Evolutionary conservation across 2,888 invertebrate species (phyloP), one percentile per base, ranked within the genome.

Genomic region (Latheticus oryzae): DNA sequence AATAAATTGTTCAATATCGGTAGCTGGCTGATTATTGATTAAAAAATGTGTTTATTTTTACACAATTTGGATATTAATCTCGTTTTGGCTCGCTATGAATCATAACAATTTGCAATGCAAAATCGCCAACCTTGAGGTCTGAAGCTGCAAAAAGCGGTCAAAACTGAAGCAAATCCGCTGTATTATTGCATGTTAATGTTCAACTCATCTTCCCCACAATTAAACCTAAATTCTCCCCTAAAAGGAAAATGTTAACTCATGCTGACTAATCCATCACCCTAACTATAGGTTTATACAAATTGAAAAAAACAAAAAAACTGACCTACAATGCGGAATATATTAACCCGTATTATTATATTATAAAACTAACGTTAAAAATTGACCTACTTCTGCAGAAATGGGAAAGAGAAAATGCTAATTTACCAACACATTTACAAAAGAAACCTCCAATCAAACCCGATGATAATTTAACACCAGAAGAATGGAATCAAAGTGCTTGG

Each of bases 381-480:
- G 38, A 45, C 23, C 47, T 21, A 47, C 47, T 32, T 33, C 15
- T 69, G 16, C 67, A 86, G 83, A 86, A 84, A 76, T 87, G 86
- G 86, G 81, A 85, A 59, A 75, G 84, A 8, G 85, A 87, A 72
- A 87, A 87, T 68, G 79, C 80, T 33, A 75, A 76, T 45, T 71
- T 87, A 38, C 85, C 87, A 1, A 65, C 72, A 15, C 75, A 80
- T 54, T 76, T 83, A 61, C 79, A 81, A 57, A 78, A 85, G 38
- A 79, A 81, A 19, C 74, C 74, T 15, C 87, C 87, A 0, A 71
- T 77, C 50, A 84, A 82, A 70, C 86, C 87, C 0, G 78, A 76
- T 7, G 61, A 73, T 1, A 63, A 74, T 1, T 66, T 79, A 45
- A 76, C 78, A 33, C 72, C 76, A 52, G 78, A 79, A 15, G 79